Base-by-base conservation (phyloP, 2,888 invertebrate species). In the Parasteatoda lunata region DNA sequence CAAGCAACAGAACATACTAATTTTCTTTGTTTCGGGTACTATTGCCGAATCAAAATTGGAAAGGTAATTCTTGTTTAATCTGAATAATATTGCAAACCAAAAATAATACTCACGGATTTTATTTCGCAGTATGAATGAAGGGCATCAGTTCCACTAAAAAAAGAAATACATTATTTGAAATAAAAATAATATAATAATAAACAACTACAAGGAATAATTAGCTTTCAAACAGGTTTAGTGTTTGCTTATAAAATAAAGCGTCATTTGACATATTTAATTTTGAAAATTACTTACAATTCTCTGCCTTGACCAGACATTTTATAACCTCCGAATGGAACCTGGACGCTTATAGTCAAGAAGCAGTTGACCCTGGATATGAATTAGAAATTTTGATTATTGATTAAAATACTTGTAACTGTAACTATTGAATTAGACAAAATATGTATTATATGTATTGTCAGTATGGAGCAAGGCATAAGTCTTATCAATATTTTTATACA, bases 301-400 rank as follows among this genome's bases (percentile, higher is more conserved):
- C 97, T 94, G 52, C 97, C 97, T 90, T 95, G 94, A 77, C 97
- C 97, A 51, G 97, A 97, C 91, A 89, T 90, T 84, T 96, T 97
- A 92, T 94, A 97, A 68, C 97, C 97, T 79, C 97, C 97, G 91
- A 97, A 97, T 13, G 97, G 97, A 68, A 96, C 95, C 91, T 97
- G 96, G 2, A 95, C 93, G 11, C 93, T 92, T 3, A 95, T 93
- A 76, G 94, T 94, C 90, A 89, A 88, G 81, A 78, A 89, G 59
- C 89, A 89, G 66, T 89, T 89, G 6, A 89, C 84, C 89, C 87
- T 89, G 52, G 0, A n/a, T 13, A 66, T 52, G 66, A 30, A 49
- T 30, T 13, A 47, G 9, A 15, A 70, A 51, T 59, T 59, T 13
- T 13, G 11, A 4, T 59, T 59, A 13, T 59, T 9, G 9, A 4